Conservation (phyloP, 2,888 invertebrate species). For the Orchesella flavescens region DNA sequence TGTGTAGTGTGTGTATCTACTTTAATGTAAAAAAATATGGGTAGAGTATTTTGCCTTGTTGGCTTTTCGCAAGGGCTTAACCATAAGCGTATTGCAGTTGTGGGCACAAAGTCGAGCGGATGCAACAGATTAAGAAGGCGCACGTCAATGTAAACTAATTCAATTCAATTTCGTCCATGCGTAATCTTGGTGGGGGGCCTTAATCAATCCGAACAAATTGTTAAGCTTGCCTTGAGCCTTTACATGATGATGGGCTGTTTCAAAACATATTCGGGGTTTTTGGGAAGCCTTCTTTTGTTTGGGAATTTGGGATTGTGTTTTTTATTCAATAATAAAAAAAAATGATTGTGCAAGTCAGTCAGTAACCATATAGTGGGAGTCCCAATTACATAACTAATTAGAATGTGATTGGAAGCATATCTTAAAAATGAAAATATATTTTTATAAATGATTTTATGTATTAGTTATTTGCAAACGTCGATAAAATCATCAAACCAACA, state of each 20-base stretch:
- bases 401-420: too few species aligned
- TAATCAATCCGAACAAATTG: conserved; percentile 48
- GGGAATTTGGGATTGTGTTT: background rate
- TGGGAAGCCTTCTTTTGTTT: background rate
- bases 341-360: too few species aligned
- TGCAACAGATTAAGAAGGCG: conserved; percentile 61
- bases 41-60: conserved; percentile 3
- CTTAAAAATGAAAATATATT: too few species aligned
- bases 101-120: conserved; percentile 2
- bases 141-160: conserved; percentile 39
- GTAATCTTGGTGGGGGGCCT: conserved; percentile 44
- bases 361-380: too few species aligned
- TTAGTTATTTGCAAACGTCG: too few species aligned
- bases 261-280: background rate
- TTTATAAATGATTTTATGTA: too few species aligned
- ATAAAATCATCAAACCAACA: too few species aligned
- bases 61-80: conserved; percentile 3
- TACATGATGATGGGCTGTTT: background rate
- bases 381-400: too few species aligned
- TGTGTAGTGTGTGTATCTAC: background rate
- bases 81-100: background rate
- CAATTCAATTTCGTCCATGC: conserved; percentile 56
- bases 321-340: background rate
- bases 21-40: background rate
- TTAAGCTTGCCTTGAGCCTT: conserved; percentile 41